Evolutionary conservation across 2,888 invertebrate species (phyloP).

Genomic region (Antheraea yamamai): DNA sequence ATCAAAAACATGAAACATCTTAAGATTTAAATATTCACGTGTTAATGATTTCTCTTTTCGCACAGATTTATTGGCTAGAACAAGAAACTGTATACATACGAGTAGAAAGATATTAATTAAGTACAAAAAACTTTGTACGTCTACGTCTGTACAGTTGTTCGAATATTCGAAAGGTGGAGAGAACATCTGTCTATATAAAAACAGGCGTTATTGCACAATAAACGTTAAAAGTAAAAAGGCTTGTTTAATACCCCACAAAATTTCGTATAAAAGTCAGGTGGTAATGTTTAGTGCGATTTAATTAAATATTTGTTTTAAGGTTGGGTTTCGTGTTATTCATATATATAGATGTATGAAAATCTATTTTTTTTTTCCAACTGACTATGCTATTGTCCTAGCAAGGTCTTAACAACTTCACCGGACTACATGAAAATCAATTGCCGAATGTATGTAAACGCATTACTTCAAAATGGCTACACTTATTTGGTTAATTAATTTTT

Average conservation of each 20-base stretch:
- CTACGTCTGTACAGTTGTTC: neutral
- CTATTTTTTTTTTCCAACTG: too few species aligned
- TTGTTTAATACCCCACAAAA: neutral
- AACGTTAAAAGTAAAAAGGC: neutral
- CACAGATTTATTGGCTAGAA: neutral
- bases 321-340: neutral
- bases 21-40: neutral
- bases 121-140: neutral
- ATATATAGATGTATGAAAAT: too few species aligned
- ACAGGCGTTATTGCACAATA: neutral
- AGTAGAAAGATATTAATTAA: neutral
- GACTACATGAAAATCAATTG: neutral
- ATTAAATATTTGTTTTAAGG: neutral
- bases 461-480: too few species aligned
- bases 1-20: neutral
- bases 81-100: neutral
- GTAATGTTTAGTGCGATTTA: neutral
- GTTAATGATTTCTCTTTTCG: neutral
- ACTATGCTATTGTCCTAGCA: too few species aligned
- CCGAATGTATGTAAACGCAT: too few species aligned
- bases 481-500: too few species aligned
- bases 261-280: neutral
- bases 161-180: neutral
- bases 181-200: neutral
- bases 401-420: too few species aligned